A percentile compares a stretch with the other conserved stretches of the same genome.
phyloP scores from a whole-genome alignment of 2,113 vertebrate genomes.

The Platysteira castanea region DNA sequence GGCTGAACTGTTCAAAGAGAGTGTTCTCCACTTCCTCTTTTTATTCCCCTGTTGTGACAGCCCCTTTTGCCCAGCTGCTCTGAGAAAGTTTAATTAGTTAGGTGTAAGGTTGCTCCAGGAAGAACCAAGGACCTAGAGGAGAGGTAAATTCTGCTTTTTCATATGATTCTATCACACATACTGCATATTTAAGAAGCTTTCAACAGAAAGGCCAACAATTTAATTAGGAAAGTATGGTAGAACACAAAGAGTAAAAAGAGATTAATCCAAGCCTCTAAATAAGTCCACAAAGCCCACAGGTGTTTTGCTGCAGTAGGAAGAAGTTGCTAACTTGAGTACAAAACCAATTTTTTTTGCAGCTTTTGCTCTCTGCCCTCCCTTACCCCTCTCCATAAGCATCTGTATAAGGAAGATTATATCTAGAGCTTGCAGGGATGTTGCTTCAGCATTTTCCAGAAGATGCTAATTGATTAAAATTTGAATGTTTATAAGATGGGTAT shows the following conservation, averaged over 20 bases:
- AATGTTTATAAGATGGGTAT: not conserved
- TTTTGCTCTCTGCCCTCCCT: not conserved
- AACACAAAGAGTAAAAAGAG: not conserved
- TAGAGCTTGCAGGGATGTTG: not conserved
- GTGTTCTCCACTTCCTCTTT: not conserved
- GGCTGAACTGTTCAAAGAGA: not conserved
- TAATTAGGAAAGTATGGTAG: not conserved
- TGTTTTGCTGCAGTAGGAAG: not conserved
- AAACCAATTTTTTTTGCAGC: not conserved
- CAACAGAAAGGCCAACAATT: not conserved
- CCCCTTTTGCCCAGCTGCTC: not conserved
- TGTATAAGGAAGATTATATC: not conserved
- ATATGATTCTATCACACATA: rapidly evolving
- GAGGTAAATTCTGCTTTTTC: not conserved
- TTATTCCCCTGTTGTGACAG: not conserved
- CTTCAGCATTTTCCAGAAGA: not conserved
- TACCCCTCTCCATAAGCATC: not conserved
- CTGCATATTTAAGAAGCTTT: not conserved
- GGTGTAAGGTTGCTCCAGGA: not conserved
- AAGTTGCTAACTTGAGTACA: not conserved
- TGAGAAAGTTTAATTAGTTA: not conserved
- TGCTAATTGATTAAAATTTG: not conserved
- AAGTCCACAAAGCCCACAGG: not conserved
- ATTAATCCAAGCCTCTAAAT: not conserved
- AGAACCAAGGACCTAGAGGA: not conserved